A percentile compares a stretch with the other conserved stretches of the same genome.
phyloP scores from a whole-genome alignment of 2,888 invertebrate genomes.

The Melanargia galathea region DNA sequence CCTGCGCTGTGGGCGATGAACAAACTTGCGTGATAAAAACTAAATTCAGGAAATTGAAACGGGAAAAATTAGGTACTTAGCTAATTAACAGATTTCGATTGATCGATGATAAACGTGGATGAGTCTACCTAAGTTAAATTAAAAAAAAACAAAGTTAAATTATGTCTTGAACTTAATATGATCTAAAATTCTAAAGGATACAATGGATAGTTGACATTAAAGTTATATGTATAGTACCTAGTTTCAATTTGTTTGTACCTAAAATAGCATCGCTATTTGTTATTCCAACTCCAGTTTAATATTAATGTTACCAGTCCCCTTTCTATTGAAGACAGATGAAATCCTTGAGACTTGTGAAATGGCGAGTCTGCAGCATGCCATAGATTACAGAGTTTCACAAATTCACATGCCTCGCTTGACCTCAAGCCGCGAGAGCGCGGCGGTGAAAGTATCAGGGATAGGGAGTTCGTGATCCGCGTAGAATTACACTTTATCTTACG shows the following conservation, averaged over 20 bases:
- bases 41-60: too few species aligned
- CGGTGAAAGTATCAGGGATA: constrained; percentile 42
- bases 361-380: not conserved
- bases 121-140: too few species aligned
- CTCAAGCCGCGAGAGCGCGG: constrained; percentile 43
- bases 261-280: not conserved
- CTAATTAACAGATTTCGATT: too few species aligned
- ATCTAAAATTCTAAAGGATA: too few species aligned
- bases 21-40: too few species aligned
- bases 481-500: constrained; percentile 23
- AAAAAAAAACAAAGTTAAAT: too few species aligned
- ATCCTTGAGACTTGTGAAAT: constrained; percentile 1
- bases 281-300: constrained; percentile 2
- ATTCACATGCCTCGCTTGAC: constrained; percentile 38
- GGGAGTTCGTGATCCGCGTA: constrained; percentile 31
- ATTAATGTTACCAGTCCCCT: not conserved
- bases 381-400: constrained; percentile 8
- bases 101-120: too few species aligned
- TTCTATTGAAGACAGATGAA: constrained; percentile 1
- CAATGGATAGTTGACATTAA: too few species aligned
- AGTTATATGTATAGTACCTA: not conserved
- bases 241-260: not conserved
- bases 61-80: too few species aligned
- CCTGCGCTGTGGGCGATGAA: too few species aligned
- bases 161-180: too few species aligned